Conservation (phyloP, 2,113 vertebrate species). For the Sula dactylatra region DNA sequence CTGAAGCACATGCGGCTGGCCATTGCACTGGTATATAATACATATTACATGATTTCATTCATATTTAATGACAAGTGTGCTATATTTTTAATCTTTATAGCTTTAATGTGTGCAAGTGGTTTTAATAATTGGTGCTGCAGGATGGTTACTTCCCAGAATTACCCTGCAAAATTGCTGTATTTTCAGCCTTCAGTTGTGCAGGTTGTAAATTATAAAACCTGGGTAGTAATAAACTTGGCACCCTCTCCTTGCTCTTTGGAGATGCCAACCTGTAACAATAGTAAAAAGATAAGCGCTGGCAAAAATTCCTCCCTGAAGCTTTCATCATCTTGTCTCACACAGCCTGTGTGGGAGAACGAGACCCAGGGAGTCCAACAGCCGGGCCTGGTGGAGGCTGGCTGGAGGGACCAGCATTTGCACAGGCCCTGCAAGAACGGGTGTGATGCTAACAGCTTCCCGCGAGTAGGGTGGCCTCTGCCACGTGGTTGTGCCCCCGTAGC, state of each 20-base stretch:
- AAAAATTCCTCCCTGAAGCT: constrained; percentile 45
- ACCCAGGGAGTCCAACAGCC: background rate
- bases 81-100: constrained; percentile 84
- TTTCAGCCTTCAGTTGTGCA: constrained; percentile 63
- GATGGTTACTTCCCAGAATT: constrained; percentile 72
- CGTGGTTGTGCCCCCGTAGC: fast-evolving
- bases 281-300: background rate
- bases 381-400: background rate
- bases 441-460: fast-evolving
- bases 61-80: constrained; percentile 79
- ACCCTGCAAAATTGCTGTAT: constrained; percentile 74
- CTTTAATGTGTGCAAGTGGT: constrained; percentile 77
- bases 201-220: constrained; percentile 75
- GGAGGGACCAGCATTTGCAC: background rate
- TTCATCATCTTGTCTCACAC: background rate
- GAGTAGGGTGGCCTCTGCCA: fast-evolving
- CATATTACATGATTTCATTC: constrained; percentile 79
- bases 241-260: constrained; percentile 24
- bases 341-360: background rate
- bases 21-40: constrained; percentile 53
- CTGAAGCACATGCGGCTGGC: constrained; percentile 45
- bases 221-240: constrained; percentile 69
- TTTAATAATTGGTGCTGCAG: constrained; percentile 81
- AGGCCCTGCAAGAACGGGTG: fast-evolving
- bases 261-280: constrained; percentile 58